Evolutionary conservation across 2,888 invertebrate genomes (phyloP).

Genomic region (Temnothorax ravouxi): DNA sequence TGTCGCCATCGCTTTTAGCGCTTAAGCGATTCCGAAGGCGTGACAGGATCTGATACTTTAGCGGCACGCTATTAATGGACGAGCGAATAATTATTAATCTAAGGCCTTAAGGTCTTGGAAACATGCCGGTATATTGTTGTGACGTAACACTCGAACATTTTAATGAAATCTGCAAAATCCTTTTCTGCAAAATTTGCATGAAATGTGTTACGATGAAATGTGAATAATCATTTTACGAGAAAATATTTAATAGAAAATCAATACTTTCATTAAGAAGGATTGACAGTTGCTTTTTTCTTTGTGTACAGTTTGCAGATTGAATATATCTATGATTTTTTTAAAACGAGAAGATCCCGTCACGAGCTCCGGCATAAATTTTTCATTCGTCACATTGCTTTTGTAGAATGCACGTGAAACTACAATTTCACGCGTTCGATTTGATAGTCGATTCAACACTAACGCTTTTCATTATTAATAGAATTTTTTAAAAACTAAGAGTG

Average conservation of each 20-base stretch:
- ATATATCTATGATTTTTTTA: constrained; percentile 32
- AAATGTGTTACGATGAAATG: not conserved
- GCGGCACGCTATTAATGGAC: constrained; percentile 53
- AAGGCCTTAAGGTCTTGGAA: not conserved
- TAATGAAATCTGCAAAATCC: not conserved
- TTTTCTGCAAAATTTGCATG: not conserved
- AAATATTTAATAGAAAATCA: not conserved
- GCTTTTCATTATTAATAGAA: constrained; percentile 8
- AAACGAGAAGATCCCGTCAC: constrained; percentile 65
- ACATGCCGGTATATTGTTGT: not conserved
- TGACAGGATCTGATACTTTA: constrained; percentile 70
- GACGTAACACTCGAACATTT: not conserved
- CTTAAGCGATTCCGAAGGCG: constrained; percentile 71
- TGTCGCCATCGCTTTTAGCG: constrained; percentile 76
- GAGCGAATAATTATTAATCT: constrained; percentile 46
- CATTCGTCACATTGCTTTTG: constrained; percentile 76
- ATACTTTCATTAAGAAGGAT: not conserved
- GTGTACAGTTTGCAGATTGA: not conserved
- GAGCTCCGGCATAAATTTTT: constrained; percentile 53
- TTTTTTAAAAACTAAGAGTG: not conserved
- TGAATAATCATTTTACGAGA: not conserved
- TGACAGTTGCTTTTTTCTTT: not conserved
- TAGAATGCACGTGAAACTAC: constrained; percentile 70
- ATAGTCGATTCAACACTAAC: constrained; percentile 37
- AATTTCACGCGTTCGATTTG: constrained; percentile 43